phyloP scores from a whole-genome alignment of 1,140 invertebrate genomes.

The Mercenaria mercenaria region DNA sequence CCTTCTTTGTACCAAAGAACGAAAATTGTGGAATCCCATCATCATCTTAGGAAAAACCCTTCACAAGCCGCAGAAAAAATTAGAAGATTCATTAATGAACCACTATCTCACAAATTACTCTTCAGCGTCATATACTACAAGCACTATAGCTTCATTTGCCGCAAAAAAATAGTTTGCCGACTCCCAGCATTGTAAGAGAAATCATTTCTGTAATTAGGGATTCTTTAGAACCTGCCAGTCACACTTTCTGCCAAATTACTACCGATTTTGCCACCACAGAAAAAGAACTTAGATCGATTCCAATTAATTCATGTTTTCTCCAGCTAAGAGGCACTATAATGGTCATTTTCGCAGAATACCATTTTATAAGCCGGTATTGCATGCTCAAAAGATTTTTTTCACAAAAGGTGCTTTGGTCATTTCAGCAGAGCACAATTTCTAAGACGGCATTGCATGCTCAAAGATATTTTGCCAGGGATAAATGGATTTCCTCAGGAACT shows the following conservation, averaged over 20 bases:
- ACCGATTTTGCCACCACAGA: slow-evolving; percentile 1
- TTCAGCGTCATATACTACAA: background rate
- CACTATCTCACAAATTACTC: slow-evolving; percentile 6
- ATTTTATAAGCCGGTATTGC: no score
- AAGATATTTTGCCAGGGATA: background rate
- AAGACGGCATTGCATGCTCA: background rate
- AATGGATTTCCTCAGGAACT: slow-evolving; percentile 13
- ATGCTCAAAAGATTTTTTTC: background rate
- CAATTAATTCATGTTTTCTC: slow-evolving; percentile 28
- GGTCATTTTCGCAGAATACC: no score
- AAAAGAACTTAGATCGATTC: background rate
- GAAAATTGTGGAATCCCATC: background rate
- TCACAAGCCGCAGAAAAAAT: slow-evolving; percentile 1
- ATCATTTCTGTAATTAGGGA: slow-evolving; percentile 26
- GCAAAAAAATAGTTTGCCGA: background rate
- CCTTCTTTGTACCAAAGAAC: background rate
- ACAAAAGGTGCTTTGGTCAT: background rate
- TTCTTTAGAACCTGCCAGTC: slow-evolving; percentile 13
- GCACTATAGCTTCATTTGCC: background rate
- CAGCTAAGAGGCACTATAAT: background rate
- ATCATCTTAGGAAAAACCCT: background rate
- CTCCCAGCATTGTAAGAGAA: background rate
- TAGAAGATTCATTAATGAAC: background rate
- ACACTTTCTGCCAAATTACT: slow-evolving; percentile 22
- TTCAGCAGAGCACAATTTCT: background rate